These are phyloP conservation scores for Cyclopterus lumpus DNA, from an alignment of 2,797 vertebrate genomes.

Conservation along the genomic window DNA sequence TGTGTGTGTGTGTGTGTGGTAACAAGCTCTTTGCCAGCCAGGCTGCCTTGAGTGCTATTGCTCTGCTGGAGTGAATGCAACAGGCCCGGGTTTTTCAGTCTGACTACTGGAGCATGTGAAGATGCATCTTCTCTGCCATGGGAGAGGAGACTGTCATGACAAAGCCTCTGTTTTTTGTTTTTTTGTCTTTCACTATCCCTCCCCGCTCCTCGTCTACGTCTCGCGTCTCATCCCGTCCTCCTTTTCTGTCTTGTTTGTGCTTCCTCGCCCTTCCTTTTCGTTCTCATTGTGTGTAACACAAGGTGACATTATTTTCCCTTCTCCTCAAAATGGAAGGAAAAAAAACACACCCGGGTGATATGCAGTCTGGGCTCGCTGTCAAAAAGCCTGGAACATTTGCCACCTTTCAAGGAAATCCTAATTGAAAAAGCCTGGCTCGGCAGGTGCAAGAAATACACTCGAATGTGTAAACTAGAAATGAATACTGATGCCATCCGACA, in stretches of 20 bases:
- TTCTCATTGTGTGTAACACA: constrained; percentile 55
- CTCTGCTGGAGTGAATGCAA: constrained; percentile 78
- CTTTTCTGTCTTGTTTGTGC: constrained; percentile 59
- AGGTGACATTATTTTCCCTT: constrained; percentile 62
- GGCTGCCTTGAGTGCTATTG: constrained; percentile 71
- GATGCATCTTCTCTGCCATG: constrained; percentile 67
- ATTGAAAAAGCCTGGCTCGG: constrained; percentile 79
- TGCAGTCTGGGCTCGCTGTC: constrained; percentile 74
- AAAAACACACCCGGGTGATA: constrained; percentile 54
- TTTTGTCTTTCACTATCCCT: constrained; percentile 42
- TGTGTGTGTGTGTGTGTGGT: constrained; percentile 35
- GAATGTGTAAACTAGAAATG: constrained; percentile 25
- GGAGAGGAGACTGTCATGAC: constrained; percentile 73
- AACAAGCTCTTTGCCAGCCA: constrained; percentile 79
- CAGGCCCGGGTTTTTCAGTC: constrained; percentile 76
- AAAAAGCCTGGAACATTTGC: constrained; percentile 80
- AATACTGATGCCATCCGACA: constrained; percentile 28
- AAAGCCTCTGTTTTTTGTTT: constrained; percentile 42
- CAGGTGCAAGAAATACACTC: constrained; percentile 46
- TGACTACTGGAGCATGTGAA: constrained; percentile 78
- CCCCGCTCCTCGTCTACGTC: constrained; percentile 49
- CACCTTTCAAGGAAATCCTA: constrained; percentile 83
- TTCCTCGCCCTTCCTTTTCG: constrained; percentile 36
- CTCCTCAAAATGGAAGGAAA: constrained; percentile 53
- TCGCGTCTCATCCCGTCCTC: constrained; percentile 58